These are phyloP conservation scores for Poecilus cupreus DNA, from an alignment of 2,888 invertebrate species.

Conservation along the genomic window DNA sequence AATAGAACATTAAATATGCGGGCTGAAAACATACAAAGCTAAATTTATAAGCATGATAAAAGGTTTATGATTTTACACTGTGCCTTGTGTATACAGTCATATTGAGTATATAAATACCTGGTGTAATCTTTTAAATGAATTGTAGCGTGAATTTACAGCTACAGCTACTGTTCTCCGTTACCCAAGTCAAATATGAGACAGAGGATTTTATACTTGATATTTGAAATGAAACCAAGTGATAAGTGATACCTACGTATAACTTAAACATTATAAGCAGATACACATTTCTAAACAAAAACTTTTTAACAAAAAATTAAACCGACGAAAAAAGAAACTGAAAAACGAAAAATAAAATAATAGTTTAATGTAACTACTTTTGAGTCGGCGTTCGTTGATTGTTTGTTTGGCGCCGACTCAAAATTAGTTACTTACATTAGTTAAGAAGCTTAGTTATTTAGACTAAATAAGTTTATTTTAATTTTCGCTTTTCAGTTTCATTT, in stretches of 20 bases:
- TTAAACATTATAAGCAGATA: too few species aligned
- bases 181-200: neutral
- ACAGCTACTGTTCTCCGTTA: neutral
- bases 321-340: too few species aligned
- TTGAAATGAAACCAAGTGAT: neutral
- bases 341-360: too few species aligned
- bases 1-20: neutral
- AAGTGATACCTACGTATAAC: neutral
- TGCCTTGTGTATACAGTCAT: neutral
- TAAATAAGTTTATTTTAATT: too few species aligned
- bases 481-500: too few species aligned
- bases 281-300: too few species aligned
- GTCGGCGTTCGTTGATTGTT: too few species aligned
- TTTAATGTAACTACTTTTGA: too few species aligned
- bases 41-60: neutral
- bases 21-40: neutral
- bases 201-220: neutral
- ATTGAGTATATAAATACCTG: neutral
- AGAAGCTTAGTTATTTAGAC: too few species aligned
- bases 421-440: too few species aligned
- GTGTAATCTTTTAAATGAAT: neutral
- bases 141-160: neutral
- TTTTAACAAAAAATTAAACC: too few species aligned
- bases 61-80: neutral
- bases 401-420: too few species aligned